These are phyloP conservation scores for Arion vulgaris DNA, from an alignment of 1,140 invertebrate genomes.

Conservation along the genomic window DNA sequence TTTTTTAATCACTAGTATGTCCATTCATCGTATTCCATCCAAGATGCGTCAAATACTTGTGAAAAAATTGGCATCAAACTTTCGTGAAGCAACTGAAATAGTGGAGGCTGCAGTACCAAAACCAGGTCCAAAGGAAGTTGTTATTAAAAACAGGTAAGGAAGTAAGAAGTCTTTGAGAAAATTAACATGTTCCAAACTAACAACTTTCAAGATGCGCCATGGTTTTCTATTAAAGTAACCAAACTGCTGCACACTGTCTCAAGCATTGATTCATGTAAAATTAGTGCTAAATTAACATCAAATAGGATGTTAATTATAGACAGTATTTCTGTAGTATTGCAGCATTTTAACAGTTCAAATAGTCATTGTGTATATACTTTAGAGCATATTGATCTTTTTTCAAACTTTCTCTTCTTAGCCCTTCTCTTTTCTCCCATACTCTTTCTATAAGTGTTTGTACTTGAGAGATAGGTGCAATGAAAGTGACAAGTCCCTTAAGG, in stretches of 20 bases:
- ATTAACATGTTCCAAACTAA: not conserved
- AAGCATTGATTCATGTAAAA: not conserved
- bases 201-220: not conserved
- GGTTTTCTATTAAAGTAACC: not conserved
- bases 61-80: slow-evolving; percentile 53
- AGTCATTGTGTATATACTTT: no score
- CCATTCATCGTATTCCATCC: slow-evolving; percentile 50
- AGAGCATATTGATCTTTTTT: no score
- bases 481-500: no score
- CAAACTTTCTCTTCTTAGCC: no score
- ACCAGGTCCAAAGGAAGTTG: slow-evolving; percentile 52
- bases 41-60: slow-evolving; percentile 56
- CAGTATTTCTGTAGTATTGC: no score
- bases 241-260: no score
- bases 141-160: slow-evolving; percentile 58
- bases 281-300: no score
- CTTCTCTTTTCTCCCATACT: no score
- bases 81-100: slow-evolving; percentile 54
- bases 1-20: slow-evolving; percentile 40
- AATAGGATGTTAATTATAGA: no score
- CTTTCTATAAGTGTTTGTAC: no score
- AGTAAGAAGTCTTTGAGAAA: not conserved
- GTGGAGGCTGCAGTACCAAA: slow-evolving; percentile 47
- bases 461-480: no score
- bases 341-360: no score